Percentiles rank a stretch among this genome's conserved stretches.
Evolutionary conservation across 2,888 invertebrate species (phyloP).

Genomic region (Masnerella sp.): DNA sequence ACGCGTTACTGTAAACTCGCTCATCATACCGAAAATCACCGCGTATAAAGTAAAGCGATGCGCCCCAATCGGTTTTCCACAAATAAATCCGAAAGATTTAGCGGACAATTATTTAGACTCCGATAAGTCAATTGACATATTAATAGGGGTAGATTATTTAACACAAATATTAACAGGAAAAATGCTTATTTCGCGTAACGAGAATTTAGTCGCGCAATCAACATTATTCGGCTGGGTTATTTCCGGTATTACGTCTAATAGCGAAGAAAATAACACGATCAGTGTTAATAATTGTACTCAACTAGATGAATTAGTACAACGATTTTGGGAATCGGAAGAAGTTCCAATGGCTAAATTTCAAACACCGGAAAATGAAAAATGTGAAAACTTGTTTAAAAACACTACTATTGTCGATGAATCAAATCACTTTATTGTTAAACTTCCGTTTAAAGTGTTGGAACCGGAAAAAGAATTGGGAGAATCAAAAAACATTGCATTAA

Average conservation of each 20-base stretch:
- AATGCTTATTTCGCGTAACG: neutral
- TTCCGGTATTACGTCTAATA: neutral
- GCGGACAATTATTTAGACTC: neutral
- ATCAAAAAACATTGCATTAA: neutral
- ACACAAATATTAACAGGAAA: neutral
- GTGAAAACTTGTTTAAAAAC: neutral
- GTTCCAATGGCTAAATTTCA: neutral
- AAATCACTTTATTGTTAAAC: neutral
- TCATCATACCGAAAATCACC: neutral
- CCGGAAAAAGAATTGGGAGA: neutral
- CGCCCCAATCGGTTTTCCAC: neutral
- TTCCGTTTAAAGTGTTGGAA: neutral
- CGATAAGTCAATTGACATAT: neutral
- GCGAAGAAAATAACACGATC: neutral
- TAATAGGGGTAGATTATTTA: neutral
- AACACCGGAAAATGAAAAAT: neutral
- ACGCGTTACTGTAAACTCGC: too few species aligned
- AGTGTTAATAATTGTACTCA: constrained; percentile 2
- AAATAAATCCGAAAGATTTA: neutral
- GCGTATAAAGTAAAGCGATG: neutral
- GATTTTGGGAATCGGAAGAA: neutral
- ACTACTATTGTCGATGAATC: neutral
- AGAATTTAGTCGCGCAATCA: neutral
- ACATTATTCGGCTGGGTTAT: neutral
- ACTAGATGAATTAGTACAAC: neutral